Evolutionary conservation across 2,113 vertebrate species (phyloP).

Genomic region (Dicrurus megarhynchus): DNA sequence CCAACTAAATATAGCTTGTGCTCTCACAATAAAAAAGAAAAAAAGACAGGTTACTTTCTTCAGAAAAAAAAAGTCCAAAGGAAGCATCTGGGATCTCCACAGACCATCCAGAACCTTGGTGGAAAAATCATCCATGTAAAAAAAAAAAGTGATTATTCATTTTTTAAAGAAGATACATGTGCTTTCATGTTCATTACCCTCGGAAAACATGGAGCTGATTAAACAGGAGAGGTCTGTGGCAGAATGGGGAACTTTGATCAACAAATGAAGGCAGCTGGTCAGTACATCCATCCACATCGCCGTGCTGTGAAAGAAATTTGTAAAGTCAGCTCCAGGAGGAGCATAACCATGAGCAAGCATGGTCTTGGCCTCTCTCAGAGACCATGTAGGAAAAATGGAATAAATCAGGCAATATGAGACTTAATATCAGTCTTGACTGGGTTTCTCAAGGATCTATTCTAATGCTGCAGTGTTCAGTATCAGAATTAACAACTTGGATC

Average conservation of each 20-base stretch:
- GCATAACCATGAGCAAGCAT: neutral
- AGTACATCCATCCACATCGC: neutral
- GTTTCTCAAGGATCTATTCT: neutral
- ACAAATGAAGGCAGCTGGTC: neutral
- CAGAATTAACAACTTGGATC: neutral
- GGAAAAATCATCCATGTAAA: neutral
- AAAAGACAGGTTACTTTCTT: neutral
- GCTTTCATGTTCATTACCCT: neutral
- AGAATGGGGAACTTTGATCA: conserved; percentile 3
- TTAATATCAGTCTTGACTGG: neutral
- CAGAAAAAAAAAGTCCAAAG: neutral
- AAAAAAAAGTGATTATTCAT: neutral
- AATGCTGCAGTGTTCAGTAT: neutral
- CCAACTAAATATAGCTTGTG: neutral
- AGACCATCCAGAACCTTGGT: neutral
- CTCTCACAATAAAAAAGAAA: neutral
- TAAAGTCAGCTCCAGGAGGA: neutral
- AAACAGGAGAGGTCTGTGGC: neutral
- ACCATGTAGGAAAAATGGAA: neutral
- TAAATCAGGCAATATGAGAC: neutral
- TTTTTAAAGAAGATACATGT: neutral
- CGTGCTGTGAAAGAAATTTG: neutral
- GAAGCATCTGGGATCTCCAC: neutral
- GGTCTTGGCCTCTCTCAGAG: neutral
- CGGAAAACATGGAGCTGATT: neutral